Conservation (phyloP, 2,797 vertebrate genomes). For the Adrianichthys oophorus region DNA sequence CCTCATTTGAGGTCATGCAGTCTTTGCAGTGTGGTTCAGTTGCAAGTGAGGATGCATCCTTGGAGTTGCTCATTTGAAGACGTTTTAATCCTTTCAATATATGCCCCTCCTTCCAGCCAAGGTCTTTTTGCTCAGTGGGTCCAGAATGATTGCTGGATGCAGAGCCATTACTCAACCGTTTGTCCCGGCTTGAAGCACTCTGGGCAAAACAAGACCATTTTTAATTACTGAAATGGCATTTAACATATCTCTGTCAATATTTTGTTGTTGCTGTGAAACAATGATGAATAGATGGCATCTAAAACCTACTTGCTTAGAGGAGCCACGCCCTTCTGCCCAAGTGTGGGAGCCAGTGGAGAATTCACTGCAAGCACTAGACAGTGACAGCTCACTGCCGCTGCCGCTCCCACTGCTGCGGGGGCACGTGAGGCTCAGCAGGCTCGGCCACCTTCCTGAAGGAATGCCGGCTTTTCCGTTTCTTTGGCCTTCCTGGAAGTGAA, state of each 20-base stretch:
- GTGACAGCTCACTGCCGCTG: constrained; percentile 86
- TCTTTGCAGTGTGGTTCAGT: constrained; percentile 87
- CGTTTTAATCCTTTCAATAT: constrained; percentile 87
- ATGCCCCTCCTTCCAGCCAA: constrained; percentile 87
- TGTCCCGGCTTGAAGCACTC: constrained; percentile 83
- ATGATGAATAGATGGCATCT: neutral
- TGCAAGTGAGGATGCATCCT: constrained; percentile 78
- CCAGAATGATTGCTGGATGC: constrained; percentile 82
- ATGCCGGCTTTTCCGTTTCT: constrained; percentile 80
- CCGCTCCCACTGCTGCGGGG: constrained; percentile 85
- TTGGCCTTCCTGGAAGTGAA: constrained; percentile 79
- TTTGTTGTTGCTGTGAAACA: neutral
- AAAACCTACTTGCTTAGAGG: constrained; percentile 79
- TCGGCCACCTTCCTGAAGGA: constrained; percentile 79
- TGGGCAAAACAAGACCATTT: constrained; percentile 53
- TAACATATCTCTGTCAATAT: neutral
- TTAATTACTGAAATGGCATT: constrained; percentile 3
- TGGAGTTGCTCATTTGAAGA: constrained; percentile 82
- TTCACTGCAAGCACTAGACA: constrained; percentile 88
- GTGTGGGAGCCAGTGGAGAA: constrained; percentile 88
- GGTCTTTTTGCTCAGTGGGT: constrained; percentile 80
- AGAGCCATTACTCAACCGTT: constrained; percentile 84
- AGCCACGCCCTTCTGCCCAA: constrained; percentile 85
- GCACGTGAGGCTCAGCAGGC: constrained; percentile 79
- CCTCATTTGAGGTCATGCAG: constrained; percentile 92